These are phyloP conservation scores for Montipora cactus DNA, from an alignment of 64 coral and sea anemone genomes.

Conservation along the genomic window DNA sequence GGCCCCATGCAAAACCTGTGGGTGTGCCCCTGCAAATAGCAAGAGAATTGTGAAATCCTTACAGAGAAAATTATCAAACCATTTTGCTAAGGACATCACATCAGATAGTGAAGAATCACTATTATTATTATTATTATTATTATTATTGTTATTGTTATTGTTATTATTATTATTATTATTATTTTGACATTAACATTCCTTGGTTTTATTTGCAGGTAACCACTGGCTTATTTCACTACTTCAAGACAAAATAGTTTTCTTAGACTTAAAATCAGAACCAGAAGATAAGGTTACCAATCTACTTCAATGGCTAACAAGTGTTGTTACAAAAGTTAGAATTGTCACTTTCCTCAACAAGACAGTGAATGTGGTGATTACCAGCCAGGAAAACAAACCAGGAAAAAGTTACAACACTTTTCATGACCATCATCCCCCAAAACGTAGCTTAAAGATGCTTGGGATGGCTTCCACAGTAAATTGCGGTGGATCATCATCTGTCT, in stretches of 20 bases:
- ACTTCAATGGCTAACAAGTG: not conserved
- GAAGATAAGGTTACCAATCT: not conserved
- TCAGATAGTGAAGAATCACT: too few species aligned
- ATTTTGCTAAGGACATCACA: too few species aligned
- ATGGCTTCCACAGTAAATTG: not conserved
- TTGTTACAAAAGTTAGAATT: not conserved
- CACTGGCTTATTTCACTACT: not conserved
- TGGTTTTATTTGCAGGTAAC: conserved; percentile 4
- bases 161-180: not conserved
- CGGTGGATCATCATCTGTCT: not conserved
- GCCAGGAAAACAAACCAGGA: not conserved
- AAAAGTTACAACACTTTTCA: not conserved
- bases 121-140: too few species aligned
- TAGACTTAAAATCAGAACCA: not conserved
- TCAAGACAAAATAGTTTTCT: not conserved
- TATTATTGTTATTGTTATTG: too few species aligned
- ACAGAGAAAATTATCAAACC: too few species aligned
- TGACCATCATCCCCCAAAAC: not conserved
- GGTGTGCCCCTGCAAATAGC: too few species aligned
- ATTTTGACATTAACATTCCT: not conserved
- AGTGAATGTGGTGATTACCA: not conserved
- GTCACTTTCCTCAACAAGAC: not conserved
- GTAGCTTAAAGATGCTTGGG: not conserved
- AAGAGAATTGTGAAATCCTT: too few species aligned
- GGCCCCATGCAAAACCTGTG: too few species aligned